Evolutionary conservation across 2,888 invertebrate genomes (phyloP), one percentile per base, ranked within the genome.

Genomic region (Tachystola acroxantha): DNA sequence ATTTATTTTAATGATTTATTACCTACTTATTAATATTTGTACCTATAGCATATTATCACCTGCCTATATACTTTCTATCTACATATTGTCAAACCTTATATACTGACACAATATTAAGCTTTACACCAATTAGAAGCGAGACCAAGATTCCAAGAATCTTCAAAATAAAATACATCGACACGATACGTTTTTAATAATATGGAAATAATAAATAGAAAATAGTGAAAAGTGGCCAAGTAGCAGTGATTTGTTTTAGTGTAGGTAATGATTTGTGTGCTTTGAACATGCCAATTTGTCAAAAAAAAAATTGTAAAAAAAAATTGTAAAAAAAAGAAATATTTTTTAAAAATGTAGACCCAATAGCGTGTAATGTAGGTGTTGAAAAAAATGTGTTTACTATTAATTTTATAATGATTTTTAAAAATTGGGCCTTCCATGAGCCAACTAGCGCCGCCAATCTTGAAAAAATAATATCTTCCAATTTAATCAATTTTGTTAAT

Each of bases 291-390:
- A 69, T 67, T 57, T 39, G 25, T 39, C 42, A 44, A 42, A 39
- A 36, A 40, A 48, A 55, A 54, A 39, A n/a, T n/a, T 39, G 25
- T 39, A 43, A 45, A 42, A 39, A 37, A 40, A 48, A 56, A 54
- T n/a, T n/a, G n/a, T 39, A 24, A 40, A 43, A 45, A 42, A 39
- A 37, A 40, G 47, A 56, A 54, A 39, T 37, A 40, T 46, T 32
- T 51, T 45, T 45, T 40, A 35, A 32, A 28, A 24, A 55, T 62
- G 76, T 81, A 82, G 82, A 84, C 82, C 84, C 81, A 84, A 62
- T 60, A 67, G 69, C 59, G 78, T 76, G 69, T 75, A 47, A 65
- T 69, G 73, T 74, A 52, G 58, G 67, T 71, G 64, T 62, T 47
- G 46, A 46, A 45, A 25, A 32, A 34, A 7, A 32, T 25, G 28